phyloP scores from a whole-genome alignment of 2,888 invertebrate genomes.

The Electrophaes corylata region DNA sequence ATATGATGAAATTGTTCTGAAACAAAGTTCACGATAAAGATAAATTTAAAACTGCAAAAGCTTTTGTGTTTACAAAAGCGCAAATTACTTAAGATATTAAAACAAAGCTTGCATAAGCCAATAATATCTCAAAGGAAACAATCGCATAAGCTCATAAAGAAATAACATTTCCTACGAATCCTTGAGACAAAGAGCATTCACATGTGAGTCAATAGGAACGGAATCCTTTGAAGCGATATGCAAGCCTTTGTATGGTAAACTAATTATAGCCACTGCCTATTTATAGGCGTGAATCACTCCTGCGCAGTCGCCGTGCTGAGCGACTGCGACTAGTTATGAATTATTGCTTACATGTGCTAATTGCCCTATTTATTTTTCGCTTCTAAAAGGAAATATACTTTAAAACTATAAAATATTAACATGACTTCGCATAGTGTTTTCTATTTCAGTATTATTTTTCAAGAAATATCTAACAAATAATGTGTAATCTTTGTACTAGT shows the following conservation, averaged over 20 bases:
- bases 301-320: constrained; percentile 53
- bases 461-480: not conserved
- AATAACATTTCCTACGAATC: constrained; percentile 30
- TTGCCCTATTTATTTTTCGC: constrained; percentile 32
- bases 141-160: constrained; percentile 1
- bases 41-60: not conserved
- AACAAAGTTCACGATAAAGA: no score
- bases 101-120: constrained; percentile 1
- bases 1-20: no score
- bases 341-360: constrained; percentile 54
- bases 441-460: not conserved
- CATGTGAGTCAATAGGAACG: constrained; percentile 60
- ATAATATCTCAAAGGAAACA: constrained; percentile 2
- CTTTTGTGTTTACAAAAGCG: not conserved
- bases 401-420: not conserved
- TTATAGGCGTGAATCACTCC: constrained; percentile 72
- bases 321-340: constrained; percentile 52
- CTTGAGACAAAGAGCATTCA: constrained; percentile 60
- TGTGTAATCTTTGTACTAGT: not conserved
- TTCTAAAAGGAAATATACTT: not conserved
- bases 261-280: constrained; percentile 66
- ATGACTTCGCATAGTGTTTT: not conserved
- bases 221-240: constrained; percentile 53
- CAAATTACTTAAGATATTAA: not conserved
- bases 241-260: constrained; percentile 68